phyloP scores from a whole-genome alignment of 2,797 vertebrate species.

The Lepilemur septentrionalis region DNA sequence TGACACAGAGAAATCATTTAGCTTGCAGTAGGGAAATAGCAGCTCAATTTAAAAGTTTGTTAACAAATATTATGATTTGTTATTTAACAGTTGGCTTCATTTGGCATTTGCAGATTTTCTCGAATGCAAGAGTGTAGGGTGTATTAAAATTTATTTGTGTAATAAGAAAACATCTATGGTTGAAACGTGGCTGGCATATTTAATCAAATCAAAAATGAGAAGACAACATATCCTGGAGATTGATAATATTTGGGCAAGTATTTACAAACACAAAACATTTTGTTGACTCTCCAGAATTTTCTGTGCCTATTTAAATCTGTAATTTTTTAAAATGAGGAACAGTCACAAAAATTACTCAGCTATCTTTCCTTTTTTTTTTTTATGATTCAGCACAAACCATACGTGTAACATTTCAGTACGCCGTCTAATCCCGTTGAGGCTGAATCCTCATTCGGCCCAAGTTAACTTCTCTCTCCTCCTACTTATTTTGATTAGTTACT shows the following conservation, averaged over 20 bases:
- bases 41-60: slow-evolving; percentile 43
- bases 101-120: slow-evolving; percentile 48
- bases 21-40: not conserved
- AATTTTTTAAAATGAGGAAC: slow-evolving; percentile 19
- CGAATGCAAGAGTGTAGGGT: not conserved
- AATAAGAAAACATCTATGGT: slow-evolving; percentile 54
- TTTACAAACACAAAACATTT: slow-evolving; percentile 51
- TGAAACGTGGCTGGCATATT: slow-evolving; percentile 55
- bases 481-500: not conserved
- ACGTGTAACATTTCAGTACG: not conserved
- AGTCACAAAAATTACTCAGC: slow-evolving; percentile 40
- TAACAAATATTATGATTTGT: slow-evolving; percentile 63
- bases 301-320: not conserved
- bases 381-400: not conserved
- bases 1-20: slow-evolving; percentile 40
- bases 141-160: slow-evolving; percentile 64
- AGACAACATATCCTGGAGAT: slow-evolving; percentile 45
- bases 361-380: not conserved
- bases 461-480: not conserved
- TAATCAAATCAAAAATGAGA: slow-evolving; percentile 42
- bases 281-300: slow-evolving; percentile 21
- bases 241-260: slow-evolving; percentile 55
- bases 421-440: not conserved
- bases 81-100: slow-evolving; percentile 64
- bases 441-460: not conserved